These are phyloP conservation scores for Cyprinodon variegatus DNA, from an alignment of 2,113 vertebrate species.

Conservation along the genomic window DNA sequence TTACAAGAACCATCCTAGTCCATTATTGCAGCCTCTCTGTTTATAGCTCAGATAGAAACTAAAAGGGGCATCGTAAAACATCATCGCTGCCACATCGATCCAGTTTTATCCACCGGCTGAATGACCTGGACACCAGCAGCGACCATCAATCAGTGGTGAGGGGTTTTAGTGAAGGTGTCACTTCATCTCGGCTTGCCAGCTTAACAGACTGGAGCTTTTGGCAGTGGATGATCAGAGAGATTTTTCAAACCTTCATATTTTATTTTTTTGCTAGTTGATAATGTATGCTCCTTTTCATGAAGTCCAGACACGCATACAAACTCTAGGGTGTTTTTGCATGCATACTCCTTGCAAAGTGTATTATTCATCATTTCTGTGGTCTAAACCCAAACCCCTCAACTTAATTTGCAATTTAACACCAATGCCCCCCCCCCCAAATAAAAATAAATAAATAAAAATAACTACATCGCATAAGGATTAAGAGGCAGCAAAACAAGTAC, in stretches of 20 bases:
- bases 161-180: conserved; percentile 16
- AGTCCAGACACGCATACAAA: background rate
- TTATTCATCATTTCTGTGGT: too few relatives aligned
- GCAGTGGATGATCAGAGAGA: conserved; percentile 37
- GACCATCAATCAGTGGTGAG: conserved; percentile 41
- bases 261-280: conserved; percentile 24
- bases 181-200: conserved; percentile 40
- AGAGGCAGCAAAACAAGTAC: too few relatives aligned
- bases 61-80: conserved; percentile 63
- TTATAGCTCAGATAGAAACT: conserved; percentile 32
- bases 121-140: conserved; percentile 35
- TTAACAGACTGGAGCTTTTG: conserved; percentile 35
- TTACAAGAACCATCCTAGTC: conserved; percentile 53
- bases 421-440: too few relatives aligned
- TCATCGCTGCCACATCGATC: conserved; percentile 66
- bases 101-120: conserved; percentile 62
- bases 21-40: conserved; percentile 44
- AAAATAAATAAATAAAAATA: too few relatives aligned
- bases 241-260: conserved; percentile 14
- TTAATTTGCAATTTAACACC: too few relatives aligned
- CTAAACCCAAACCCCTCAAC: too few relatives aligned
- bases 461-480: too few relatives aligned
- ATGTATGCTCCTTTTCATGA: conserved; percentile 21
- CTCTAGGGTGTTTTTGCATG: too few relatives aligned
- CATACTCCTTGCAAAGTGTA: too few relatives aligned